Evolutionary conservation across 2,888 invertebrate species (phyloP), one percentile per base, ranked within the genome.

Genomic region (Ceratothoa steindachneri): DNA sequence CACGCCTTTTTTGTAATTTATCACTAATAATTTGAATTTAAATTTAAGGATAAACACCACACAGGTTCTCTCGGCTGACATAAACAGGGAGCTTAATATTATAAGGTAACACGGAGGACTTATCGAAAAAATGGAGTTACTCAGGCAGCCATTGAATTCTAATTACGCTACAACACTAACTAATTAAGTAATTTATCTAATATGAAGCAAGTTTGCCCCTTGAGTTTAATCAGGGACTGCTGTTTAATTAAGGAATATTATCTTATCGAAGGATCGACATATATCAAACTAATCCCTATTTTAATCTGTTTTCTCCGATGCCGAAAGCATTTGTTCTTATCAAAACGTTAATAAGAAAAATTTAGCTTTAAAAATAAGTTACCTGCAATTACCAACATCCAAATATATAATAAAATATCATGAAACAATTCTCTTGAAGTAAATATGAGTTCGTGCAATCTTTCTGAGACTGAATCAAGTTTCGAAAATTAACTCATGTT

Each of bases 1-100:
- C 60, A 60, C 60, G 60, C 60, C 60, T 24, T 60, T 60, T 2
- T 60, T 24, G 60, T 60, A 60, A 60, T 60, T 60, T 60, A 60
- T 60, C 60, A 60, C 60, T 24, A 60, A 60, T 60, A 60, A 60
- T 60, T 60, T 60, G 60, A 60, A 60, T 60, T 60, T 60, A 60
- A 60, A 60, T 60, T 60, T 60, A 60, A 60, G 27, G 60, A 60
- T 60, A 60, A 60, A 60, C 60, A 24, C 60, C 2, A 60, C 60
- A 60, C 27, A 60, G 60, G 22, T 24, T 60, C 60, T 3, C 19
- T 60, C 60, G 12, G 19, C 60, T 60, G 22, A 24, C 60, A 60
- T 60, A 60, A 60, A 60, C 60, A 60, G 60, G 60, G 60, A 24
- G 60, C 60, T 60, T n/a, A 60, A 60, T 60, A 60, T 60, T 60